Evolutionary conservation across 2,797 vertebrate genomes (phyloP).

Genomic region (Arctocebus calabarensis): DNA sequence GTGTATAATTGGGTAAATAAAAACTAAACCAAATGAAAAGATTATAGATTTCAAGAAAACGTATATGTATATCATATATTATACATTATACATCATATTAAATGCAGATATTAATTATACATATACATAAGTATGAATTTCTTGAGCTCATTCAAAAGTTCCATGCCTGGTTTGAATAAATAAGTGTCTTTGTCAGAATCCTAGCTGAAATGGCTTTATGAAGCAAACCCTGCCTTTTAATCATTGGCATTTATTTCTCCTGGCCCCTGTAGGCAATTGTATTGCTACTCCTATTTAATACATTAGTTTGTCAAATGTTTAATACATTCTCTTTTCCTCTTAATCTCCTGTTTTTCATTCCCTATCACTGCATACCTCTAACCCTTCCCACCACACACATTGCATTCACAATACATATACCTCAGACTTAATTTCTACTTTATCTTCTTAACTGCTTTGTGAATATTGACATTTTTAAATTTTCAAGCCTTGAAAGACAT

Average conservation of each 20-base stretch:
- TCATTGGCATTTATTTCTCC: neutral
- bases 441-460: neutral
- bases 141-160: neutral
- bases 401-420: neutral
- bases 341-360: neutral
- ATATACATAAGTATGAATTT: too few species aligned
- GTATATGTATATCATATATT: neutral
- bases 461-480: neutral
- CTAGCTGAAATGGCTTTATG: neutral
- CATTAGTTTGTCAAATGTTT: neutral
- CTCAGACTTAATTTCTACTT: neutral
- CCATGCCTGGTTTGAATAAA: neutral
- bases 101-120: too few species aligned
- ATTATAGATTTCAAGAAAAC: neutral
- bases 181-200: neutral
- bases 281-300: too few species aligned
- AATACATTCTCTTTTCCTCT: neutral
- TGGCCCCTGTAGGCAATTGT: neutral
- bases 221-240: neutral
- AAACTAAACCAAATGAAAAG: neutral
- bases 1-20: neutral
- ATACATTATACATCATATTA: too few species aligned
- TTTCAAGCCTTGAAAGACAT: neutral
- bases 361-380: neutral
- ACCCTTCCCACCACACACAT: too few species aligned